These are phyloP conservation scores for Nyleta sp. DNA, from an alignment of 2,888 invertebrate genomes.

Conservation along the genomic window DNA sequence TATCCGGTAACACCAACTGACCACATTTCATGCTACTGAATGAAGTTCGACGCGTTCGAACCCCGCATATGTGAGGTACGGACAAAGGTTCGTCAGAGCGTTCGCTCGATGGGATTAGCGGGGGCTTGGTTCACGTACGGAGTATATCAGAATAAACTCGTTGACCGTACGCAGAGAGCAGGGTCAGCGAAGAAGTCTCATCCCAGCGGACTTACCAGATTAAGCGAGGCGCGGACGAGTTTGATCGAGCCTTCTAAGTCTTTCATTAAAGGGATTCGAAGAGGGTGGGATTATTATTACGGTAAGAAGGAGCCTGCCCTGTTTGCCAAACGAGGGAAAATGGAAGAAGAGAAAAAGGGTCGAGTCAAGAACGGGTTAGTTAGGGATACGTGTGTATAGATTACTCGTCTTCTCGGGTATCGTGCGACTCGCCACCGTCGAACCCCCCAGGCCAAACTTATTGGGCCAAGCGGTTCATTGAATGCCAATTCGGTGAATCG, in stretches of 20 bases:
- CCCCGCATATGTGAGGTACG: slow-evolving; percentile 47
- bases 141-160: slow-evolving; percentile 69
- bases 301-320: slow-evolving; percentile 74
- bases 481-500: slow-evolving; percentile 53
- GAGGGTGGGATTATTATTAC: slow-evolving; percentile 80
- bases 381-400: slow-evolving; percentile 50
- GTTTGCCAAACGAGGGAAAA: slow-evolving; percentile 80
- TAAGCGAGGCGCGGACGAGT: slow-evolving; percentile 79
- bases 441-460: slow-evolving; percentile 62
- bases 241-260: slow-evolving; percentile 79
- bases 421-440: slow-evolving; percentile 55
- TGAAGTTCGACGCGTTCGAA: slow-evolving; percentile 52
- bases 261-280: slow-evolving; percentile 75
- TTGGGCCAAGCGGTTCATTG: slow-evolving; percentile 60
- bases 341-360: slow-evolving; percentile 74
- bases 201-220: slow-evolving; percentile 79
- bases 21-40: slow-evolving; percentile 61
- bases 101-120: slow-evolving; percentile 77
- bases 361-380: slow-evolving; percentile 68
- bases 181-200: slow-evolving; percentile 69
- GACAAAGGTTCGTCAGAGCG: slow-evolving; percentile 73
- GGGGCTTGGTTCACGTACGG: slow-evolving; percentile 60
- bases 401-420: slow-evolving; percentile 50
- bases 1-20: slow-evolving; percentile 67
- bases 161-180: slow-evolving; percentile 62